These are phyloP conservation scores for Dendroctonus valens DNA, from an alignment of 1,140 invertebrate species.

Conservation along the genomic window DNA sequence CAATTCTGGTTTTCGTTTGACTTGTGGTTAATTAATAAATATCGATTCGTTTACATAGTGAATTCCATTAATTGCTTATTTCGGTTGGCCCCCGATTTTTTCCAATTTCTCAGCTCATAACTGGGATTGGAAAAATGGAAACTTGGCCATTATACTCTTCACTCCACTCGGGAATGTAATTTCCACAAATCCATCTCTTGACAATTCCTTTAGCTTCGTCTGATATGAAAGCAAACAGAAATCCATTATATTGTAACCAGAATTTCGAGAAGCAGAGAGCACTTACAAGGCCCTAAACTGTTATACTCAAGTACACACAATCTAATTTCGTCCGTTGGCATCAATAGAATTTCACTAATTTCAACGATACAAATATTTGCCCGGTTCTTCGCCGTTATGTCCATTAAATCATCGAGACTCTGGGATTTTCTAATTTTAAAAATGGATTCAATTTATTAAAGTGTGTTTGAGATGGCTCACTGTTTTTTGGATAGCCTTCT, in stretches of 20 bases:
- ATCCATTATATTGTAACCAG: constrained; percentile 35
- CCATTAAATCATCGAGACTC: constrained; percentile 26
- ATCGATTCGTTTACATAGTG: too few species aligned
- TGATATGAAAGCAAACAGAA: constrained; percentile 39
- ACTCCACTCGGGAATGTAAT: too few species aligned
- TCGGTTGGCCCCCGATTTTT: too few species aligned
- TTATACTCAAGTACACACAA: constrained; percentile 29
- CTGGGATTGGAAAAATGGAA: too few species aligned
- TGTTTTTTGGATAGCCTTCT: background rate
- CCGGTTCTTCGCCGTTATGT: constrained; percentile 13
- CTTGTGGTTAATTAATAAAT: too few species aligned
- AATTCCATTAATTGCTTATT: too few species aligned
- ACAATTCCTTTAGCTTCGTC: constrained; percentile 9
- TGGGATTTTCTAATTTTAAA: constrained; percentile 29
- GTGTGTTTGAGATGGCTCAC: constrained; percentile 9
- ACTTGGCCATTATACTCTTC: too few species aligned
- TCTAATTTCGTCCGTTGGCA: constrained; percentile 26
- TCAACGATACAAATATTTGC: constrained; percentile 26
- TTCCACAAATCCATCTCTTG: background rate
- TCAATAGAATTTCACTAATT: constrained; percentile 32
- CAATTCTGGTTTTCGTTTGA: too few species aligned
- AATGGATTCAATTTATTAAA: constrained; percentile 32
- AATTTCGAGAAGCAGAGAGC: constrained; percentile 21
- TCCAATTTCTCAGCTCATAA: too few species aligned
- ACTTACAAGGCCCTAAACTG: constrained; percentile 19